Base-by-base conservation (phyloP, 2,797 vertebrate genomes). In the Pampus argenteus region DNA sequence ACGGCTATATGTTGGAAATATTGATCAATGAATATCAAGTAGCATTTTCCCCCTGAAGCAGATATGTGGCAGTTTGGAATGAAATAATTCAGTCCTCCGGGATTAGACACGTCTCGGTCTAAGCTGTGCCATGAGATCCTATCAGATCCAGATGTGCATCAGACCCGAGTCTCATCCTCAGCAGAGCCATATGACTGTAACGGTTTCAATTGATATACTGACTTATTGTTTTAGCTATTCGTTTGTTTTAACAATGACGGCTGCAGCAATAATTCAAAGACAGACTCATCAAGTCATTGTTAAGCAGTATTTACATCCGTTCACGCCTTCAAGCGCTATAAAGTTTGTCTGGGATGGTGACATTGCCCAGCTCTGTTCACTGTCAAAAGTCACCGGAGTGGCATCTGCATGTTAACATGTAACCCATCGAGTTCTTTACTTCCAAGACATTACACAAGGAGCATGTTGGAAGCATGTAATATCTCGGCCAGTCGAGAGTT, bases 71-170 rank as follows among this genome's bases (percentile, higher is more conserved):
- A 81, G 86, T 82, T 83, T 82, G 87, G 82, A 92, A 90, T 87
- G 88, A 90, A 89, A 90, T 79, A 82, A 89, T 86, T 89, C 87
- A 89, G 80, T 80, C 86, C 74, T 73, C 4, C 8, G 81, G 86
- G 90, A 91, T 92, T 90, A 91, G 87, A 92, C 87, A 90, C 80
- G 87, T 92, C 90, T 91, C 77, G 3, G 79, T 86, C 85, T 90
- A 78, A 89, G 82, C 84, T 88, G 83, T 90, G 84, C 89, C 89
- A 92, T 93, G 85, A 89, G 87, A 91, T 88, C 75, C 74, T 74
- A 89, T 83, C 83, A 85, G 82, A 92, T 90, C 89, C 91, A 92
- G 90, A 91, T 92, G 91, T 87, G 85, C 69, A 59, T 88, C 89
- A 91, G 86, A 81, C 74, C 58, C 34, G 6, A 77, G 61, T 62